These are phyloP conservation scores for Acanthopagrus latus DNA, from an alignment of 2,797 vertebrate genomes.

Conservation along the genomic window DNA sequence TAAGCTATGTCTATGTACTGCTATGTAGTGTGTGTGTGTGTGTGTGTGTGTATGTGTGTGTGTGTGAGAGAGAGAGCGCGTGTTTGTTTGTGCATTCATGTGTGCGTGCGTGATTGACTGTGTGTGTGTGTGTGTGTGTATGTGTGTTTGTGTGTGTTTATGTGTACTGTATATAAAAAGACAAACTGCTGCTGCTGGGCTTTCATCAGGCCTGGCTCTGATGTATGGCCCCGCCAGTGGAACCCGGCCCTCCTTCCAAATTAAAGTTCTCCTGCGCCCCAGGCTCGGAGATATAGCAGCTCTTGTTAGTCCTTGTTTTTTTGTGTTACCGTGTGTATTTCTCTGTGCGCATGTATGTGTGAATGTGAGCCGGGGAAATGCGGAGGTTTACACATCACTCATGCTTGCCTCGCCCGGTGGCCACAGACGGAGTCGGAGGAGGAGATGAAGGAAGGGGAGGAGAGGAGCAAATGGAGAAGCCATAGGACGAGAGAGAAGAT, in stretches of 20 bases:
- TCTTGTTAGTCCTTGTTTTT: conserved; percentile 28
- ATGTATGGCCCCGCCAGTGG: conserved; percentile 21
- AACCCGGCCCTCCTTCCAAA: conserved; percentile 34
- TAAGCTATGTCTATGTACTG: not conserved
- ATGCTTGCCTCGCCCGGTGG: not conserved
- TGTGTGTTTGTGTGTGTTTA: conserved; percentile 2
- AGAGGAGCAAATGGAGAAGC: conserved; percentile 7
- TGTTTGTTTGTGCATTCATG: too few relatives aligned
- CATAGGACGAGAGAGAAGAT: conserved; percentile 22
- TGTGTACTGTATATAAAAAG: conserved; percentile 4
- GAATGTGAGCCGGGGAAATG: conserved; percentile 4
- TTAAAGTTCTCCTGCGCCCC: conserved; percentile 37
- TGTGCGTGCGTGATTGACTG: too few relatives aligned
- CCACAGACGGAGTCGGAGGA: not conserved
- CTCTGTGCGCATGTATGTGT: not conserved
- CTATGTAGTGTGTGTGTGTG: not conserved
- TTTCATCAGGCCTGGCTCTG: conserved; percentile 18
- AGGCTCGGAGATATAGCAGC: conserved; percentile 10
- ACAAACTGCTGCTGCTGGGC: not conserved
- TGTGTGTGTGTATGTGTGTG: too few relatives aligned
- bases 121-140: not conserved
- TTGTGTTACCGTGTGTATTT: conserved; percentile 3
- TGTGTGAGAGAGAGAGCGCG: too few relatives aligned
- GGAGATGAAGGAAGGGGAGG: not conserved
- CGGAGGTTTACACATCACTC: conserved; percentile 27